Percentiles rank a stretch among this genome's conserved stretches.
Evolutionary conservation across 2,797 vertebrate species (phyloP).

Genomic region (Harpagifer antarcticus): DNA sequence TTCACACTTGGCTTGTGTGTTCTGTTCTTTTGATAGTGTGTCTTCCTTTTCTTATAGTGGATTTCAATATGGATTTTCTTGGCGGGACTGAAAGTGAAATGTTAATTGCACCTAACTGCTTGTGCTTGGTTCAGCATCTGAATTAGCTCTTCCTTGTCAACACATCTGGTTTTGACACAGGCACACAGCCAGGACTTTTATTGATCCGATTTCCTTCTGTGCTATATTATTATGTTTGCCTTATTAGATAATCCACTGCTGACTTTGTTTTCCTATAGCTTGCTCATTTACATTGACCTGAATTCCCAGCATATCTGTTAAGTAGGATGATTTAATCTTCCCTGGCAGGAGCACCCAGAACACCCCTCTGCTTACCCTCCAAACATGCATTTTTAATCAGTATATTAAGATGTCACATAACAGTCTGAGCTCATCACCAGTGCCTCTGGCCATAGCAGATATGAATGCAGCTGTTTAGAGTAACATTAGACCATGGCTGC

Average conservation of each 20-base stretch:
- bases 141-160: not conserved
- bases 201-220: slow-evolving; percentile 36
- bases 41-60: slow-evolving; percentile 8
- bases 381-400: slow-evolving; percentile 84
- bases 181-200: slow-evolving; percentile 23
- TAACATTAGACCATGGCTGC: slow-evolving; percentile 77
- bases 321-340: slow-evolving; percentile 78
- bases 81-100: slow-evolving; percentile 24
- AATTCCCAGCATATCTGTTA: slow-evolving; percentile 74
- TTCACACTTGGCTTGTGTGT: not conserved
- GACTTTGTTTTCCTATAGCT: slow-evolving; percentile 56
- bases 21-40: not conserved
- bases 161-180: not conserved
- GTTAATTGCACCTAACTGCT: slow-evolving; percentile 8
- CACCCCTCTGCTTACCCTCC: slow-evolving; percentile 74
- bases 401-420: slow-evolving; percentile 85
- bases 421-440: slow-evolving; percentile 85
- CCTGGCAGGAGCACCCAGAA: slow-evolving; percentile 76
- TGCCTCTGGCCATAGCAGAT: slow-evolving; percentile 81
- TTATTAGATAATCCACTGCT: slow-evolving; percentile 43
- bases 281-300: slow-evolving; percentile 78
- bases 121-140: slow-evolving; percentile 11
- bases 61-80: slow-evolving; percentile 5
- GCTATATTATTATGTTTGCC: slow-evolving; percentile 26
- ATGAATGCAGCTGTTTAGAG: slow-evolving; percentile 85